phyloP scores from a whole-genome alignment of 2,113 vertebrate species.

The Vulpes ferrilata region DNA sequence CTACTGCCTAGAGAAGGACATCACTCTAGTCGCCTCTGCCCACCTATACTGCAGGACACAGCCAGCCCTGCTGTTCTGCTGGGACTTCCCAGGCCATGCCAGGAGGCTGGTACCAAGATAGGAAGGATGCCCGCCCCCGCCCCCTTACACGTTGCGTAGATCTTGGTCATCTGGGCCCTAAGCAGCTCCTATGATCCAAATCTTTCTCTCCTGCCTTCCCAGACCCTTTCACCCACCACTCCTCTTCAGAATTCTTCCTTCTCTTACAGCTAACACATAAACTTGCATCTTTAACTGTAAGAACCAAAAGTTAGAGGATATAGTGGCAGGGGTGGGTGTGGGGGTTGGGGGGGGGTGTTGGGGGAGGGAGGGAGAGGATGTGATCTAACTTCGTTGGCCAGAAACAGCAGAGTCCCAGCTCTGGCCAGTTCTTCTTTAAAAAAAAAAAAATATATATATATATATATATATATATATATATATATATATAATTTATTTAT shows the following conservation, averaged over 20 bases:
- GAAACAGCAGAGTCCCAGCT: neutral
- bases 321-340: accelerated
- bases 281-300: neutral
- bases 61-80: neutral
- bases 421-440: neutral
- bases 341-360: accelerated
- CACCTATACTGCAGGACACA: no score
- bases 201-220: neutral
- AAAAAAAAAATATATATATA: no score
- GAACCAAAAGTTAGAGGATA: neutral
- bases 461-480: no score
- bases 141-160: no score
- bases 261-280: neutral
- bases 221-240: neutral
- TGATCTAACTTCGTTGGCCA: neutral
- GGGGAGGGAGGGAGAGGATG: accelerated
- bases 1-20: neutral
- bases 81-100: neutral
- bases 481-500: no score
- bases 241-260: neutral
- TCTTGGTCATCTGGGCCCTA: neutral
- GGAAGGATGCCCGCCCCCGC: accelerated
- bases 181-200: neutral
- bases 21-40: accelerated
- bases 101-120: neutral